Evolutionary conservation across 2,113 vertebrate species (phyloP).

Genomic region (Dolichallabes microphthalmus): DNA sequence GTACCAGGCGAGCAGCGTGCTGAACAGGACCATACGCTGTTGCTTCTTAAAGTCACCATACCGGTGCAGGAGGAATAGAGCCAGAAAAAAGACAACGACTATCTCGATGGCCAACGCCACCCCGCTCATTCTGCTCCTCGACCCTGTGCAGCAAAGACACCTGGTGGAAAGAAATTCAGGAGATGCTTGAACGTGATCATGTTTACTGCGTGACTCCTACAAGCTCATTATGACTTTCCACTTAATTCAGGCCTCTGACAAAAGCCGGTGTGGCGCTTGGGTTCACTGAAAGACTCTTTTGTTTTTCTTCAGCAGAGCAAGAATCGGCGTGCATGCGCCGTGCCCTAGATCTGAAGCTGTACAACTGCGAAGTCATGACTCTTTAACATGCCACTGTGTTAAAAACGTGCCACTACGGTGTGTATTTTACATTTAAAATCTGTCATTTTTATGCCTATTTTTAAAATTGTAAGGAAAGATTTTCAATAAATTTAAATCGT

Average conservation of each 20-base stretch:
- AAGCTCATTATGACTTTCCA: constrained; percentile 21
- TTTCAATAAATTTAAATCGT: not conserved
- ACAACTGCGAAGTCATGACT: not conserved
- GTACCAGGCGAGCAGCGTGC: constrained; percentile 95
- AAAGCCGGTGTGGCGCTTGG: not conserved
- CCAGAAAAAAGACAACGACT: constrained; percentile 93
- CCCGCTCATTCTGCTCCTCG: constrained; percentile 81
- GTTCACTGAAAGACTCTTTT: constrained; percentile 36
- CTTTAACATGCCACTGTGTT: not conserved
- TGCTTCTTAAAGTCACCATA: constrained; percentile 97
- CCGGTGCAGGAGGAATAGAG: constrained; percentile 90
- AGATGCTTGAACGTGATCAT: not conserved
- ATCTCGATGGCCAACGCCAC: constrained; percentile 89
- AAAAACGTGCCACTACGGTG: not conserved
- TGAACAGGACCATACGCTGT: constrained; percentile 90
- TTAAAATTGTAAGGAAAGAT: not conserved
- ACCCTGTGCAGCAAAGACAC: constrained; percentile 8
- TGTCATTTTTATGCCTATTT: not conserved
- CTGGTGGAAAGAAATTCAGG: not conserved
- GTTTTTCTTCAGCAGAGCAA: constrained; percentile 43
- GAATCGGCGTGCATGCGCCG: not conserved
- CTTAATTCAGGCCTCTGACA: not conserved
- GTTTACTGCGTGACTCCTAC: not conserved
- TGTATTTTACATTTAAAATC: not conserved
- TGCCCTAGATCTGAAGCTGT: not conserved